Percentiles rank a stretch among this genome's conserved stretches.
Conservation (phyloP, 2,113 vertebrate genomes). For the Carassius auratus region DNA sequence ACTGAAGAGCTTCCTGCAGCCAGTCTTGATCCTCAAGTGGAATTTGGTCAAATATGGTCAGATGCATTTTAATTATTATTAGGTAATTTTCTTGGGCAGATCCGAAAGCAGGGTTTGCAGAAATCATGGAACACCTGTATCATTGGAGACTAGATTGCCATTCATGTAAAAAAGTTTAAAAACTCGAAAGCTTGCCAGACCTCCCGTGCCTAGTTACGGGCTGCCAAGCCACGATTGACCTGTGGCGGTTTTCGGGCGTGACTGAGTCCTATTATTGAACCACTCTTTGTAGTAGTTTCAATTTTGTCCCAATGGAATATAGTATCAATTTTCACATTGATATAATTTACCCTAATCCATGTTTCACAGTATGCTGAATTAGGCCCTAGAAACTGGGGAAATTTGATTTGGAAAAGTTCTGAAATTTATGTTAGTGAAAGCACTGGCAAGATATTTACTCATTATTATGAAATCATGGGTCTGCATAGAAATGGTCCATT, state of each 20-base stretch:
- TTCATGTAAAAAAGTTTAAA: neutral
- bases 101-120: neutral
- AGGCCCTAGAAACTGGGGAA: neutral
- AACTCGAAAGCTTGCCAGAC: neutral
- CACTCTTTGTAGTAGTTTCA: neutral
- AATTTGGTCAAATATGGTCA: neutral
- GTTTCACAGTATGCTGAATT: no score
- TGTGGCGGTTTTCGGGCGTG: neutral
- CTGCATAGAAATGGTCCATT: neutral
- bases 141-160: neutral
- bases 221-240: neutral
- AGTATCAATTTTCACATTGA: no score
- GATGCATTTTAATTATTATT: neutral
- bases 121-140: constrained; percentile 15
- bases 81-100: neutral
- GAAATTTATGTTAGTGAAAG: neutral
- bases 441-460: neutral
- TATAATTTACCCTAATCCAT: no score
- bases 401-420: neutral
- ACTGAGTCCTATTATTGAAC: neutral
- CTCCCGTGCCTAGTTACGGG: neutral
- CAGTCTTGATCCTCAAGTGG: neutral
- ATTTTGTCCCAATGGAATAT: neutral
- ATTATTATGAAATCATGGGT: neutral
- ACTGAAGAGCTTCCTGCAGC: neutral